Conservation (phyloP, 2,113 vertebrate species). For the Aramus guarauna region DNA sequence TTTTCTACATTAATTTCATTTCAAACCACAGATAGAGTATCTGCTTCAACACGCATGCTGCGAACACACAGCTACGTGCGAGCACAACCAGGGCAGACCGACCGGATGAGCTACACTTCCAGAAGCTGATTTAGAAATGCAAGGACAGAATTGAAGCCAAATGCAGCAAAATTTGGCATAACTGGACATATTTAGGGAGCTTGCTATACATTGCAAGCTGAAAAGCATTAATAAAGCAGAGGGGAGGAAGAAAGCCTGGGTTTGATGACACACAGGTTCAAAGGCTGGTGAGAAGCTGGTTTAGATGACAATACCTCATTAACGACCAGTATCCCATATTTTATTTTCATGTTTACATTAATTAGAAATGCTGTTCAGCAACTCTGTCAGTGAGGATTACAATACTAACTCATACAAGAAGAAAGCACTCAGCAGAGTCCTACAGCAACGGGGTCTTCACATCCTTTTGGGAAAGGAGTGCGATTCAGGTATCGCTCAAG, state of each 20-base stretch:
- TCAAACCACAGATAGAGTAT: not conserved
- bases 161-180: not conserved
- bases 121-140: not conserved
- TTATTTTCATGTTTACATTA: not conserved
- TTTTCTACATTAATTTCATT: not conserved
- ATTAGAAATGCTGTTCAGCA: not conserved
- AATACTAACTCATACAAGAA: not conserved
- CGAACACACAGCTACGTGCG: fast-evolving
- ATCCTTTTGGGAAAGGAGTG: not conserved
- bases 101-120: not conserved
- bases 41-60: not conserved
- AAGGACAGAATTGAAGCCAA: not conserved
- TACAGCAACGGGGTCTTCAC: not conserved
- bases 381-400: not conserved
- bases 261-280: not conserved
- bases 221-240: not conserved
- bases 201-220: not conserved
- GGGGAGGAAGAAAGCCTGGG: not conserved
- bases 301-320: not conserved
- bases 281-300: not conserved
- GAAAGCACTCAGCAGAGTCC: not conserved
- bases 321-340: not conserved
- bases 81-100: not conserved
- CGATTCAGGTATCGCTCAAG: not conserved
- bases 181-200: not conserved